A percentile compares a stretch with the other conserved stretches of the same genome.
Evolutionary conservation across 2,113 vertebrate genomes (phyloP).

Genomic region (Hiodon alosoides): DNA sequence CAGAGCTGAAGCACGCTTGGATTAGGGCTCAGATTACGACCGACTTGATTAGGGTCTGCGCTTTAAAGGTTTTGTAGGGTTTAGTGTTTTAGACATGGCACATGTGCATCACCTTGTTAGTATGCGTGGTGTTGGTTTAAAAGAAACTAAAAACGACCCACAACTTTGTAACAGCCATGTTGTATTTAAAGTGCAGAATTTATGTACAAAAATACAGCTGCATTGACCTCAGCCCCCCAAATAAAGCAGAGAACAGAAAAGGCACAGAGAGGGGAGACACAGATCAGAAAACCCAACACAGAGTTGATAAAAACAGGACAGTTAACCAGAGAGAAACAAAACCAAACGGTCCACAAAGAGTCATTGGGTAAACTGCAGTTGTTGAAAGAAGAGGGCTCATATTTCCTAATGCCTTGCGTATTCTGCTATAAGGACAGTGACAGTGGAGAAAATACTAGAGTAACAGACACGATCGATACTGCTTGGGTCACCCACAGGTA

Average conservation of each 20-base stretch:
- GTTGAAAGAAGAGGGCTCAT: too few relatives aligned
- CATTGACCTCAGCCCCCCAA: slow-evolving; percentile 49
- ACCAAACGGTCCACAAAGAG: not conserved
- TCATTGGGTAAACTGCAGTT: not conserved
- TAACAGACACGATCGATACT: not conserved
- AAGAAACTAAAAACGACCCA: not conserved
- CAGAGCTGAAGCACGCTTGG: not conserved
- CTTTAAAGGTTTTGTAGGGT: too few relatives aligned
- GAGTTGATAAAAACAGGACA: not conserved
- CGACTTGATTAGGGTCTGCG: not conserved
- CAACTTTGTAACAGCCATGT: slow-evolving; percentile 32
- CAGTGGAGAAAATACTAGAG: too few relatives aligned
- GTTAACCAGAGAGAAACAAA: slow-evolving; percentile 24
- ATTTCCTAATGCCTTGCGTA: too few relatives aligned
- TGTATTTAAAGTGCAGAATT: slow-evolving; percentile 62
- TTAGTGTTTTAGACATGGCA: not conserved
- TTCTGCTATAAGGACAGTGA: too few relatives aligned
- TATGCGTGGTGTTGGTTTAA: not conserved
- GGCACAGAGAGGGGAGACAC: slow-evolving; percentile 46
- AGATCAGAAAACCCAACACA: slow-evolving; percentile 10
- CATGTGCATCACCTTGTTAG: not conserved
- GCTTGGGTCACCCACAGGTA: not conserved
- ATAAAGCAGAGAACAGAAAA: slow-evolving; percentile 57
- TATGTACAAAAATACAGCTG: slow-evolving; percentile 66
- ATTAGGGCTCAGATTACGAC: not conserved